phyloP scores from a whole-genome alignment of 2,888 invertebrate species.

The Antheraea yamamai region DNA sequence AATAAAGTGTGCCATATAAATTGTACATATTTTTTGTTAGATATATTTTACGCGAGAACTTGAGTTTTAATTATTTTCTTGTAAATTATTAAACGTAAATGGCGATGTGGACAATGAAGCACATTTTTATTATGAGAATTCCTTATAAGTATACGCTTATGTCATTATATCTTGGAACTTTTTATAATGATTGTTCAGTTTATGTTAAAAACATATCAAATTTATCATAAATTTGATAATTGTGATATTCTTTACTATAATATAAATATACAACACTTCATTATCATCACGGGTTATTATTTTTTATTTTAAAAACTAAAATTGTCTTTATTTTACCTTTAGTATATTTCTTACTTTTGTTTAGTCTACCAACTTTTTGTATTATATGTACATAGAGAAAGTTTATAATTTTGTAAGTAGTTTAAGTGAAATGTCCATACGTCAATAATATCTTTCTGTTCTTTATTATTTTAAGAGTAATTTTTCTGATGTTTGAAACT shows the following conservation, averaged over 20 bases:
- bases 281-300: background rate
- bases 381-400: slow-evolving; percentile 73
- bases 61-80: slow-evolving; percentile 13
- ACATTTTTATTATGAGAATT: background rate
- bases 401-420: slow-evolving; percentile 66
- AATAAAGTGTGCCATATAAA: slow-evolving; percentile 57
- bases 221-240: background rate
- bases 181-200: background rate
- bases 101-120: background rate
- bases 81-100: background rate
- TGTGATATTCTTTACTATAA: background rate
- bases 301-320: background rate
- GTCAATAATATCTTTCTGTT: background rate
- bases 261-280: background rate
- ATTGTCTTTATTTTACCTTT: background rate
- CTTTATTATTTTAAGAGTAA: slow-evolving; percentile 10
- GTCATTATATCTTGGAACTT: background rate
- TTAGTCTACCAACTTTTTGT: slow-evolving; percentile 43
- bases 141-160: background rate
- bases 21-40: slow-evolving; percentile 40
- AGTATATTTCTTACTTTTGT: background rate
- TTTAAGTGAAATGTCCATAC: slow-evolving; percentile 31
- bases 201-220: slow-evolving; percentile 1
- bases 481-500: background rate
- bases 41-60: slow-evolving; percentile 27